Conservation (phyloP, 2,888 invertebrate genomes). For the Nomada goodeniana region DNA sequence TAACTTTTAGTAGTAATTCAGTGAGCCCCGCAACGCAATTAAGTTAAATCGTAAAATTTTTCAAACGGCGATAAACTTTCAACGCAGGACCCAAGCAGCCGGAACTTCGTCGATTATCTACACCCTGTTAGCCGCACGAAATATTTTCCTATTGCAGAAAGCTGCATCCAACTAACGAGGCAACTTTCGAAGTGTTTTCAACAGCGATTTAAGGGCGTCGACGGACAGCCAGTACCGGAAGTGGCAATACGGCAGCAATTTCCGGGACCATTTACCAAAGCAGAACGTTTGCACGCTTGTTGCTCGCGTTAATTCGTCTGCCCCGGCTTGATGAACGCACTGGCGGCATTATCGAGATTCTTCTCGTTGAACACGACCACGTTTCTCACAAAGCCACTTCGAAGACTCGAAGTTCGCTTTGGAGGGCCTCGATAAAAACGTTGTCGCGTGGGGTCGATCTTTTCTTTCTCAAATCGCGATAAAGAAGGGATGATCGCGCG, state of each 20-base stretch:
- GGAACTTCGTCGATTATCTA: neutral
- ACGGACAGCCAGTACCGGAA: constrained; percentile 15
- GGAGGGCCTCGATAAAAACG: neutral
- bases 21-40: neutral
- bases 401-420: neutral
- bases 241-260: neutral
- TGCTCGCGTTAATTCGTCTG: neutral
- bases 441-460: constrained; percentile 22
- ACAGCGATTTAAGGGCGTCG: constrained; percentile 14
- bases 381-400: neutral
- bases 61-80: neutral
- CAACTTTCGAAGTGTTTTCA: neutral
- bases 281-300: neutral
- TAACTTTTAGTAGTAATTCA: too few species aligned
- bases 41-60: neutral
- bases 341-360: neutral
- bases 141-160: neutral
- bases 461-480: constrained; percentile 9
- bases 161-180: constrained; percentile 9
- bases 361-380: neutral
- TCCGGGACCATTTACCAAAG: constrained; percentile 5
- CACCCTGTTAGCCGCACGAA: neutral
- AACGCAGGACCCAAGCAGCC: neutral
- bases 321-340: neutral
- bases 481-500: constrained; percentile 36